Evolutionary conservation across 2,113 vertebrate species (phyloP).

Genomic region (Saiga tatarica): DNA sequence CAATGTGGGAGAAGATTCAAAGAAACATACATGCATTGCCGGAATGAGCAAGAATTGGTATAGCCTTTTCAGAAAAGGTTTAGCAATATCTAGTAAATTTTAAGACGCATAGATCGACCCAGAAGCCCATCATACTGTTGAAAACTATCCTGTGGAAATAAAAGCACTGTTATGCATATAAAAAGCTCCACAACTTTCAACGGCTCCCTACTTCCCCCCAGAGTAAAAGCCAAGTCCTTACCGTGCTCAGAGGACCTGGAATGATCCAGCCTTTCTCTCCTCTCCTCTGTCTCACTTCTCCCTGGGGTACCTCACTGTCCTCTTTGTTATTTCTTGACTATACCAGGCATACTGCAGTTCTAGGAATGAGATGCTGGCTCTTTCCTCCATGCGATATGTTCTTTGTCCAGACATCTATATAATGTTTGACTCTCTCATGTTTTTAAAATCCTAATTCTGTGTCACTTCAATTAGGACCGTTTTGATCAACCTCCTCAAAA

Average conservation of each 20-base stretch:
- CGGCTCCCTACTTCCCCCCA: not conserved
- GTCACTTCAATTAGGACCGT: not conserved
- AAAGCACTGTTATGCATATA: not conserved
- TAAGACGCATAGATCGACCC: not conserved
- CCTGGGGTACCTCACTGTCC: not conserved
- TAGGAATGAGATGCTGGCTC: not conserved
- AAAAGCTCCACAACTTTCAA: not conserved
- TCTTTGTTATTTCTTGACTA: not conserved
- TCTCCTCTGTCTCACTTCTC: not conserved
- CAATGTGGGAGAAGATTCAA: not conserved
- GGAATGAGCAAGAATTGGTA: not conserved
- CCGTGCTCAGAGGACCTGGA: not conserved
- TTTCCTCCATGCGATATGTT: not conserved
- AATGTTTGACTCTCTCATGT: not conserved
- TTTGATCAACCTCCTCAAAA: not conserved
- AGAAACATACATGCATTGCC: not conserved
- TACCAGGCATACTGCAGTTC: not conserved
- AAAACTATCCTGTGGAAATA: not conserved
- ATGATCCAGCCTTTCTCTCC: not conserved
- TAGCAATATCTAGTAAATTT: not conserved
- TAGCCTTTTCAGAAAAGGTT: not conserved
- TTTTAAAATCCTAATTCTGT: not conserved
- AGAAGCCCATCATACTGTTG: not conserved
- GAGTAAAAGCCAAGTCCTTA: not conserved
- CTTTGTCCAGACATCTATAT: not conserved